Conservation (phyloP, 2,888 invertebrate genomes). For the Drosophila mimica region DNA sequence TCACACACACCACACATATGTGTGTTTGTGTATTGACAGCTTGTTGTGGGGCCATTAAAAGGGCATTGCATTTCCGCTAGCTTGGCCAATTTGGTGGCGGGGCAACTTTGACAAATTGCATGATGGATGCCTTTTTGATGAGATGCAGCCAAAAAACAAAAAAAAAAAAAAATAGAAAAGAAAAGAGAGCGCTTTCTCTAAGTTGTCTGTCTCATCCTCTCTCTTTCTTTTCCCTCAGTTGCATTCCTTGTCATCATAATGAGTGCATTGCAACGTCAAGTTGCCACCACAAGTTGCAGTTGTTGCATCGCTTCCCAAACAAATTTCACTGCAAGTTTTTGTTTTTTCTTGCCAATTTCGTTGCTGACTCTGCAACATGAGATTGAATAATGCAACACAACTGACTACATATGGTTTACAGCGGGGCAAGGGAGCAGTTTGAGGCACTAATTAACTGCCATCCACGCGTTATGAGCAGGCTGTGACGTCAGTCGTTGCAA, state of each 20-base stretch:
- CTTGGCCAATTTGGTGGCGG: constrained; percentile 26
- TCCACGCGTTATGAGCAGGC: not conserved
- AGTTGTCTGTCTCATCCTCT: not conserved
- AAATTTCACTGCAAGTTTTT: constrained; percentile 68
- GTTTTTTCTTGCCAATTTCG: constrained; percentile 40
- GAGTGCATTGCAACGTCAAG: constrained; percentile 43
- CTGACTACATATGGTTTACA: constrained; percentile 5
- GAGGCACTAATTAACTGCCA: constrained; percentile 19
- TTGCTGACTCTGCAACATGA: constrained; percentile 15
- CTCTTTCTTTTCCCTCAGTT: constrained; percentile 5
- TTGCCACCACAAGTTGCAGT: constrained; percentile 33
- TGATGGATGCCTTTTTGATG: constrained; percentile 72
- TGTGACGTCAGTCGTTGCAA: not conserved
- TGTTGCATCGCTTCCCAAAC: constrained; percentile 4
- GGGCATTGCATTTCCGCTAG: constrained; percentile 39
- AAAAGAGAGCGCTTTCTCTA: constrained; percentile 6
- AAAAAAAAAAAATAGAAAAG: not conserved
- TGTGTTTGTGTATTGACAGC: constrained; percentile 3
- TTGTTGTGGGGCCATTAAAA: constrained; percentile 43
- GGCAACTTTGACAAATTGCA: constrained; percentile 32
- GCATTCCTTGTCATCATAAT: constrained; percentile 72
- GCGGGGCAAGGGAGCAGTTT: not conserved
- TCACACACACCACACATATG: not conserved
- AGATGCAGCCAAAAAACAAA: constrained; percentile 22
- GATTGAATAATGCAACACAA: constrained; percentile 34